These are phyloP conservation scores for Mus minutoides DNA, from an alignment of 2,797 vertebrate species.

Conservation along the genomic window DNA sequence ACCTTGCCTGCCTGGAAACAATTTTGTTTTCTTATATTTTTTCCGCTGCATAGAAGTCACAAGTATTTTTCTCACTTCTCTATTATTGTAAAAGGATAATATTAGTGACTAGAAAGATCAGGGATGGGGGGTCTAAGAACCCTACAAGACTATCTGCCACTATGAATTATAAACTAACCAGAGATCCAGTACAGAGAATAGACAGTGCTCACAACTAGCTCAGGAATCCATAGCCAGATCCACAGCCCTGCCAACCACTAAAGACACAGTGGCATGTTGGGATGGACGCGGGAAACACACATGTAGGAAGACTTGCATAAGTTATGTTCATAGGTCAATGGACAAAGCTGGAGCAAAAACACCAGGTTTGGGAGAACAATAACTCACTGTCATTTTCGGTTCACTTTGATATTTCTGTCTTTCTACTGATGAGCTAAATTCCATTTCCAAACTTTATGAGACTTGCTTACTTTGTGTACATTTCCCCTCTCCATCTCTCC, in stretches of 20 bases:
- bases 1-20: conserved; percentile 33
- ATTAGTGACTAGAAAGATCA: not conserved
- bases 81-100: not conserved
- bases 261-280: not conserved
- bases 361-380: not conserved
- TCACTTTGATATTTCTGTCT: not conserved
- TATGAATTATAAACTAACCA: not conserved
- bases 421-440: not conserved
- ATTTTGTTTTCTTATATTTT: conserved; percentile 56
- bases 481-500: fast-evolving
- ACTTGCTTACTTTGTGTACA: not conserved
- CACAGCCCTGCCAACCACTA: not conserved
- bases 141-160: not conserved
- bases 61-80: not conserved
- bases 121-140: not conserved
- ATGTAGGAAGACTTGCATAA: not conserved
- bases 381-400: not conserved
- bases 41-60: conserved; percentile 19
- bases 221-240: not conserved
- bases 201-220: not conserved
- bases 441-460: not conserved
- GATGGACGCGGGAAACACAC: not conserved
- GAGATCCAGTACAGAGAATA: not conserved
- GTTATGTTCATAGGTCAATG: not conserved
- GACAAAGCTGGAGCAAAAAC: not conserved